Evolutionary conservation across 2,888 invertebrate species (phyloP).

Genomic region (Acrobasis suavella): DNA sequence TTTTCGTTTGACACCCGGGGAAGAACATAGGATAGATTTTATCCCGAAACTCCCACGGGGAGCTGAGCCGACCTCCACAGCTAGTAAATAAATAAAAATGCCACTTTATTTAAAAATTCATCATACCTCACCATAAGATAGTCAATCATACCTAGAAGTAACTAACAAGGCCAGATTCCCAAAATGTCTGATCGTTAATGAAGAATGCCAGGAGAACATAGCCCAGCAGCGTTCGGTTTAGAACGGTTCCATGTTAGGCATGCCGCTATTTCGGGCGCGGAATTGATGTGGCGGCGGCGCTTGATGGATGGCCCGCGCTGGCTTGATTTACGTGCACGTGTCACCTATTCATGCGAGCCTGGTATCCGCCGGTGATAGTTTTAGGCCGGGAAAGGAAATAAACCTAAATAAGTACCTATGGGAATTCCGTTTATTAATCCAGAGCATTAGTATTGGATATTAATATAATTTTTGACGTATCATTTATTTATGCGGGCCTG

Average conservation of each 20-base stretch:
- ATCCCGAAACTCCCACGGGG: too few species aligned
- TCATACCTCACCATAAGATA: too few species aligned
- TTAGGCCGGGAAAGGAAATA: slow-evolving; percentile 30
- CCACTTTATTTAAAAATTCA: too few species aligned
- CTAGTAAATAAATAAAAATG: too few species aligned
- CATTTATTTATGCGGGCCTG: too few species aligned
- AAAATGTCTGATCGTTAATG: slow-evolving; percentile 15
- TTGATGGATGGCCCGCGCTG: slow-evolving; percentile 70
- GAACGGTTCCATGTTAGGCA: slow-evolving; percentile 52
- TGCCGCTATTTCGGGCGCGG: slow-evolving; percentile 67
- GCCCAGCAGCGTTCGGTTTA: slow-evolving; percentile 37
- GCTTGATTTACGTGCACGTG: slow-evolving; percentile 71
- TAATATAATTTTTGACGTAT: not conserved
- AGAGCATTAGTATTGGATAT: not conserved
- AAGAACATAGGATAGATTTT: too few species aligned
- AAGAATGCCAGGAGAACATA: slow-evolving; percentile 30
- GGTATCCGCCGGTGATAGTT: slow-evolving; percentile 42
- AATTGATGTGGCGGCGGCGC: slow-evolving; percentile 71
- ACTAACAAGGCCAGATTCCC: not conserved
- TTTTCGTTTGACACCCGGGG: too few species aligned
- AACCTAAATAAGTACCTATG: not conserved
- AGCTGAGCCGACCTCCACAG: too few species aligned
- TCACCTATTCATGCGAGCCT: slow-evolving; percentile 66
- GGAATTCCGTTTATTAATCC: not conserved
- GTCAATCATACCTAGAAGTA: not conserved